Evolutionary conservation across 2,797 vertebrate species (phyloP).

Genomic region (Rhabdomys pumilio): DNA sequence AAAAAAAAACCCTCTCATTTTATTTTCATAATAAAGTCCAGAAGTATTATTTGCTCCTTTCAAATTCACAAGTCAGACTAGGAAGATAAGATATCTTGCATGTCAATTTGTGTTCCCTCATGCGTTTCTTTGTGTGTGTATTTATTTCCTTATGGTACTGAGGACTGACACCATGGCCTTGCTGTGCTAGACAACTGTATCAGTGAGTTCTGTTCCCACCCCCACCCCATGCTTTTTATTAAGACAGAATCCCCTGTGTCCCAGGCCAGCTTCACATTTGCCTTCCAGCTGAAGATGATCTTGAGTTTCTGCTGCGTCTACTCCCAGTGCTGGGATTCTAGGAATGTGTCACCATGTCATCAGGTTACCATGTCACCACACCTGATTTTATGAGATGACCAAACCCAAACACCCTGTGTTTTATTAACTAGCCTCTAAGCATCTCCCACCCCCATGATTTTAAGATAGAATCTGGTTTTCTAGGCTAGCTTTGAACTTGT

Average conservation of each 20-base stretch:
- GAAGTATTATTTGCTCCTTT: neutral
- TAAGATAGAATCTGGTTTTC: neutral
- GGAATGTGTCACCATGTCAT: neutral
- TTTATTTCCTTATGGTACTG: neutral
- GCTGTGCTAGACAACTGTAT: neutral
- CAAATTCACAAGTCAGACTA: constrained; percentile 2
- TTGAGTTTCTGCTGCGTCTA: neutral
- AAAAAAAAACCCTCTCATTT: neutral
- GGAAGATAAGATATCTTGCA: neutral
- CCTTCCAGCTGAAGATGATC: neutral
- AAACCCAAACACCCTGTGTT: neutral
- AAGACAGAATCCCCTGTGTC: neutral
- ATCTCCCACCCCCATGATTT: neutral
- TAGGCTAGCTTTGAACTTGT: neutral
- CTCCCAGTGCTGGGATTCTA: neutral
- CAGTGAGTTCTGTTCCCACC: neutral
- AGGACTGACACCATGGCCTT: neutral
- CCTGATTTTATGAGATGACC: neutral
- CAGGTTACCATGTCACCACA: neutral
- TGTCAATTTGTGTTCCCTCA: neutral
- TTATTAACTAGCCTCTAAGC: neutral
- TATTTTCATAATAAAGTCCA: neutral
- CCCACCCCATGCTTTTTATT: neutral
- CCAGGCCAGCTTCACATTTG: neutral
- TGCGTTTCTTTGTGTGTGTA: neutral